These are phyloP conservation scores for Mechanitis mazaeus DNA, from an alignment of 2,888 invertebrate species.

Conservation along the genomic window DNA sequence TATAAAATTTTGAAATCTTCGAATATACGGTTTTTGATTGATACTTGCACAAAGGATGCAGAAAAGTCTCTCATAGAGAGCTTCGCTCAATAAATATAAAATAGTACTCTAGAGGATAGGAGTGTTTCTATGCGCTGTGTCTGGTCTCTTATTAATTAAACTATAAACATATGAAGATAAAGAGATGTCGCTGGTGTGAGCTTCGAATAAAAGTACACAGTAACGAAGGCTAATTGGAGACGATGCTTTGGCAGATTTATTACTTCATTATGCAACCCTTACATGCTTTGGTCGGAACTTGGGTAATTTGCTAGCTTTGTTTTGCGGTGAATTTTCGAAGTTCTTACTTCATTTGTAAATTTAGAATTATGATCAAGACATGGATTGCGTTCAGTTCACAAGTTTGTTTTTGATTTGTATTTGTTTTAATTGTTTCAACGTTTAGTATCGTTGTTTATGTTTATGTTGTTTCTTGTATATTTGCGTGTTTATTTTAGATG, in stretches of 20 bases:
- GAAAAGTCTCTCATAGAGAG: no score
- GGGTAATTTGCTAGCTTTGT: conserved; percentile 36
- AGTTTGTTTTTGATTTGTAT: conserved; percentile 12
- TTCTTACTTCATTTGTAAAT: conserved; percentile 28
- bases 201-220: conserved; percentile 58
- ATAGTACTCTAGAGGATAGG: background rate
- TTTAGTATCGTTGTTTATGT: background rate
- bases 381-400: conserved; percentile 18
- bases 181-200: conserved; percentile 9
- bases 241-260: conserved; percentile 56
- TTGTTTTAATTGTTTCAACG: conserved; percentile 2
- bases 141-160: conserved; percentile 8
- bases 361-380: conserved; percentile 26
- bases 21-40: no score
- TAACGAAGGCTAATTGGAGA: conserved; percentile 49
- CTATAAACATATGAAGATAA: conserved; percentile 7
- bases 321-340: conserved; percentile 26
- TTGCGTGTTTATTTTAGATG: background rate
- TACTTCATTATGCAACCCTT: conserved; percentile 56
- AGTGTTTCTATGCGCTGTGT: background rate
- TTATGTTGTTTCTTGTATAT: background rate
- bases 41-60: no score
- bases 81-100: no score
- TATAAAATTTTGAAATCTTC: no score
- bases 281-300: conserved; percentile 35